phyloP scores from a whole-genome alignment of 2,797 vertebrate genomes.

The Varecia variegata region DNA sequence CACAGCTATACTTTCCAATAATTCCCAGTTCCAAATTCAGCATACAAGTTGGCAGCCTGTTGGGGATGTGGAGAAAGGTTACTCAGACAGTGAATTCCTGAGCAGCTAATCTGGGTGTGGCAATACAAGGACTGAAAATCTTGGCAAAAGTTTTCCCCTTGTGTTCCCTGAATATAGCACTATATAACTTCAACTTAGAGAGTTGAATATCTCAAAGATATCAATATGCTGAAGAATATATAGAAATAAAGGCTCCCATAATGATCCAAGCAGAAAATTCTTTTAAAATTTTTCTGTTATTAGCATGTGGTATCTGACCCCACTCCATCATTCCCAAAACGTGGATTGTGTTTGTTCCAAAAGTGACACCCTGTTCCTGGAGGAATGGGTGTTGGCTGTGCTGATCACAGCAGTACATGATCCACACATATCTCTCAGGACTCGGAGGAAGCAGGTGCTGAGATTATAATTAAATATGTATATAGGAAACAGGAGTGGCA shows the following conservation, averaged over 20 bases:
- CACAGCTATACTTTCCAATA: not conserved
- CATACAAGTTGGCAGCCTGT: not conserved
- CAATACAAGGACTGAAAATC: not conserved
- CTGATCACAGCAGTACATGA: conserved; percentile 39
- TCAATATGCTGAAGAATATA: not conserved
- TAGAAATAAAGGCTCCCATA: not conserved
- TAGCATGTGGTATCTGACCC: not conserved
- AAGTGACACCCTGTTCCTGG: conserved; percentile 65
- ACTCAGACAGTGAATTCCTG: not conserved
- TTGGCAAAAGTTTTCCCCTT: not conserved
- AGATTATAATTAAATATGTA: conserved; percentile 37
- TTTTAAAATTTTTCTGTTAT: conserved; percentile 20
- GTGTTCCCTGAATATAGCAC: not conserved
- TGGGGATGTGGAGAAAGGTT: not conserved
- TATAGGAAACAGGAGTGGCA: conserved; percentile 55
- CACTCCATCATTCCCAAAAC: not conserved
- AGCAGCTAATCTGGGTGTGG: not conserved
- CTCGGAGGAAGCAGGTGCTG: conserved; percentile 56
- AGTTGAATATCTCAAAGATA: not conserved
- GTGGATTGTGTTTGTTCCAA: conserved; percentile 9
- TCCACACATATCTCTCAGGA: conserved; percentile 32
- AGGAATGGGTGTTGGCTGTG: conserved; percentile 51
- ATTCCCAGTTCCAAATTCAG: conserved; percentile 18
- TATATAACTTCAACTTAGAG: not conserved
- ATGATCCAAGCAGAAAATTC: conserved; percentile 44